Base-by-base conservation (phyloP, 2,888 invertebrate genomes). In the Glomeris marginata region DNA sequence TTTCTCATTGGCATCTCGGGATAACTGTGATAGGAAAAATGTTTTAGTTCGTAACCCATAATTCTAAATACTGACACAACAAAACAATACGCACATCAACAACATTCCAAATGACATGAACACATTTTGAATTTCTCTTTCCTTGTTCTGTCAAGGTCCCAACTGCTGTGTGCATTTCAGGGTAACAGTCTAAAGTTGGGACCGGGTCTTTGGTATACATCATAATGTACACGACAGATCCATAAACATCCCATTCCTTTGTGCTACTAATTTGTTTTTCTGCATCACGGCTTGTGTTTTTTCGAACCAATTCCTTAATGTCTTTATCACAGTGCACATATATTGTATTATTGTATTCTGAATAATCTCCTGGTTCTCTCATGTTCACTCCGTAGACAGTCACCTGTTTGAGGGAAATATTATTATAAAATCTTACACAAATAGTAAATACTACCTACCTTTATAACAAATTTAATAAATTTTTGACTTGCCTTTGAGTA, bases 311-410 rank as follows among this genome's bases (percentile, higher is more conserved):
- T 3, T 50, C 50, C 33, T 50, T 28, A 11, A 50, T 21, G 8
- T 16, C 5, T 45, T 46, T 46, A 41, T 50, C 33, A 34, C 37
- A 50, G 20, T 50, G 50, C 21, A 50, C 18, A 13, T 45, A 46
- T 40, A 50, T 34, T 33, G 34, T 45, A 41, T 50, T 50, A 38
- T 44, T 46, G 41, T 45, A 50, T 15, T 50, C 50, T 16, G 33
- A 6, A 38, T 40, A 50, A 50, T 50, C 50, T 21, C 45, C 50
- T 37, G 50, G 50, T 50, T 50, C 50, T 13, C 50, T 21, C 18
- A 50, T 50, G n/a, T 50, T 50, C 8, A 45, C 45, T 33, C 45
- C 44, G 41, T 45, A 50, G 13, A 50, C 41, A 15, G 38, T 35
- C n/a, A 50, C 45, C 50, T 50, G 18, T 16, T 38, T n/a, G 11